These are phyloP conservation scores for Andricus quercusramuli DNA, from an alignment of 2,888 invertebrate genomes.

Conservation along the genomic window DNA sequence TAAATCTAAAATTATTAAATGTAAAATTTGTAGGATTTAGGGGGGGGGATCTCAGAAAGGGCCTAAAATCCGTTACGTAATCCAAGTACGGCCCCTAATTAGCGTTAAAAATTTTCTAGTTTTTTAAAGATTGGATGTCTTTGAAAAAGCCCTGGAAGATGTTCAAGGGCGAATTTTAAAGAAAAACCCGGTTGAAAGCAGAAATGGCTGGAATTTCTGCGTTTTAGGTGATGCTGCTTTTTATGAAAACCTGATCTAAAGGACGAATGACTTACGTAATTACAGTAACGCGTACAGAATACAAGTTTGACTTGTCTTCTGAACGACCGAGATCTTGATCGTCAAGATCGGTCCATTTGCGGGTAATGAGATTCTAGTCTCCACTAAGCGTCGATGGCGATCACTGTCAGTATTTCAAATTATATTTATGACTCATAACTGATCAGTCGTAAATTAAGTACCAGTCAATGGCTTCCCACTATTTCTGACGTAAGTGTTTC, in stretches of 20 bases:
- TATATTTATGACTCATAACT: constrained; percentile 36
- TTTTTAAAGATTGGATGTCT: too few species aligned
- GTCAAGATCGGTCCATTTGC: constrained; percentile 31
- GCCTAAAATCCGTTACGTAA: too few species aligned
- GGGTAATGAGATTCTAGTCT: constrained; percentile 29
- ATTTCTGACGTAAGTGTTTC: constrained; percentile 36
- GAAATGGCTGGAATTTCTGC: background rate
- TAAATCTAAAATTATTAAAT: too few species aligned
- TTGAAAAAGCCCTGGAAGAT: background rate
- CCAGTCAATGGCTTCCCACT: constrained; percentile 40
- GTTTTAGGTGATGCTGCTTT: background rate
- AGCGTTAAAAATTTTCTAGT: background rate
- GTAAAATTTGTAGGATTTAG: too few species aligned
- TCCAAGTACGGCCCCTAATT: too few species aligned
- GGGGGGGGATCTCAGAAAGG: too few species aligned
- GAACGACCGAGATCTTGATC: constrained; percentile 35
- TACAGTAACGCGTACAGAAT: constrained; percentile 31
- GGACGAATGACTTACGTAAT: constrained; percentile 30
- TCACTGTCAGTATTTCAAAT: constrained; percentile 38
- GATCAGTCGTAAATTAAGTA: constrained; percentile 35
- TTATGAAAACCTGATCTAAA: constrained; percentile 21
- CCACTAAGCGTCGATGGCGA: constrained; percentile 11
- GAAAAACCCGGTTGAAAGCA: background rate
- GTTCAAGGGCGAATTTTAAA: background rate
- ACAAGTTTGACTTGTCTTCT: constrained; percentile 36